Conservation (phyloP, 2,113 vertebrate genomes). For the Etheostoma spectabile region DNA sequence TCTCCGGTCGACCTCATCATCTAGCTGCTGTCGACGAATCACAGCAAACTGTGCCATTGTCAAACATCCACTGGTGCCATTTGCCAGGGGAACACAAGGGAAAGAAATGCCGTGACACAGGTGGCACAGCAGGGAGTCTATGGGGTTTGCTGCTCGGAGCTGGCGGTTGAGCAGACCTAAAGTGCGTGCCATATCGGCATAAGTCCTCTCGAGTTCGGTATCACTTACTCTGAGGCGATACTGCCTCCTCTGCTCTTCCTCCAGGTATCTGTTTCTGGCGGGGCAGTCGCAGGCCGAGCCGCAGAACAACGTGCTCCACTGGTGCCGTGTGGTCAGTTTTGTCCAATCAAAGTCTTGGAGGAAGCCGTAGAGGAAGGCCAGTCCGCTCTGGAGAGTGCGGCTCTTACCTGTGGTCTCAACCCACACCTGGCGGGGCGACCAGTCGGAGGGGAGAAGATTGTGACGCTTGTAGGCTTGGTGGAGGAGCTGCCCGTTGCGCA, state of each 20-base stretch:
- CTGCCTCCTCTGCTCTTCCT: conserved; percentile 93
- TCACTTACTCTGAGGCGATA: conserved; percentile 90
- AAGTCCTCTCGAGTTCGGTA: conserved; percentile 88
- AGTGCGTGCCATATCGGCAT: conserved; percentile 90
- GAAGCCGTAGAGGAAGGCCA: conserved; percentile 93
- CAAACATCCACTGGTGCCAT: conserved; percentile 84
- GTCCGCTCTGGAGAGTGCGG: conserved; percentile 93
- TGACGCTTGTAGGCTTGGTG: conserved; percentile 90
- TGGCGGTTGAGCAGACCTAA: conserved; percentile 90
- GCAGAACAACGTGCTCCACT: conserved; percentile 96
- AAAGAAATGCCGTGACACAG: conserved; percentile 94
- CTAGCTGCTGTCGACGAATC: conserved; percentile 93
- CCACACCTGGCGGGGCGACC: conserved; percentile 90
- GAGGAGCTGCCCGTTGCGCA: conserved; percentile 91
- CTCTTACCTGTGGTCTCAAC: conserved; percentile 95
- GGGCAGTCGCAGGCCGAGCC: conserved; percentile 93
- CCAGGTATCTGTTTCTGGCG: conserved; percentile 89
- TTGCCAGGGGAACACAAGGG: conserved; percentile 83
- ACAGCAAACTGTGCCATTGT: conserved; percentile 90
- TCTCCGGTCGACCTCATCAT: conserved; percentile 90
- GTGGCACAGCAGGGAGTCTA: conserved; percentile 95
- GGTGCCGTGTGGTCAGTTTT: conserved; percentile 88
- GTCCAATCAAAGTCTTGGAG: conserved; percentile 93
- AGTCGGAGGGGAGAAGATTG: conserved; percentile 85
- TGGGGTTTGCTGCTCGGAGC: conserved; percentile 92